Percentiles rank a stretch among this genome's conserved stretches.
These are phyloP conservation scores for Papilio helenus DNA, from an alignment of 1,140 invertebrate species.

Conservation along the genomic window DNA sequence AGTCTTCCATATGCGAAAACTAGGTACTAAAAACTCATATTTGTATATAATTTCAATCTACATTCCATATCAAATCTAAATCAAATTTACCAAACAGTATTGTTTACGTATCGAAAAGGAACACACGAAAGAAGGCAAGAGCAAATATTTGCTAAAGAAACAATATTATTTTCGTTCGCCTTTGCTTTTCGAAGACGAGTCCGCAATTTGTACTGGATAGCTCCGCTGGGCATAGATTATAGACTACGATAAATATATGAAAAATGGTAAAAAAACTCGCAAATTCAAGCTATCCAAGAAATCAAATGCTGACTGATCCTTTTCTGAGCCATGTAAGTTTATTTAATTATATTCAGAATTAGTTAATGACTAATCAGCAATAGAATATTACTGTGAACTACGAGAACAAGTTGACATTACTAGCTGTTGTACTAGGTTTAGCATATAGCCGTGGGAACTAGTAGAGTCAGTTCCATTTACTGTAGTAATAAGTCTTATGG, in stretches of 20 bases:
- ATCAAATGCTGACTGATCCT: background rate
- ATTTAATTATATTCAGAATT: background rate
- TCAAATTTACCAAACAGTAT: conserved; percentile 33
- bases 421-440: background rate
- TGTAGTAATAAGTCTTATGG: background rate
- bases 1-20: too few species aligned
- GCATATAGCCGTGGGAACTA: background rate
- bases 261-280: background rate
- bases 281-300: background rate
- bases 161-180: conserved; percentile 76
- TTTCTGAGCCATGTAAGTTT: background rate
- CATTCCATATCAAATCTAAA: background rate
- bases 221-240: conserved; percentile 61
- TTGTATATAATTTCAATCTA: conserved; percentile 6
- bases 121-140: conserved; percentile 60
- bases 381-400: background rate
- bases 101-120: conserved; percentile 38
- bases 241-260: background rate
- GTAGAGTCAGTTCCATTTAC: background rate
- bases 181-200: conserved; percentile 54
- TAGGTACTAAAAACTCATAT: too few species aligned
- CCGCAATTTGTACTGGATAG: conserved; percentile 76
- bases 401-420: background rate
- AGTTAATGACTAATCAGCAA: background rate
- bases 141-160: conserved; percentile 79